These are phyloP conservation scores for Metridium senile DNA, from an alignment of 92 coral and sea anemone genomes.

Conservation along the genomic window DNA sequence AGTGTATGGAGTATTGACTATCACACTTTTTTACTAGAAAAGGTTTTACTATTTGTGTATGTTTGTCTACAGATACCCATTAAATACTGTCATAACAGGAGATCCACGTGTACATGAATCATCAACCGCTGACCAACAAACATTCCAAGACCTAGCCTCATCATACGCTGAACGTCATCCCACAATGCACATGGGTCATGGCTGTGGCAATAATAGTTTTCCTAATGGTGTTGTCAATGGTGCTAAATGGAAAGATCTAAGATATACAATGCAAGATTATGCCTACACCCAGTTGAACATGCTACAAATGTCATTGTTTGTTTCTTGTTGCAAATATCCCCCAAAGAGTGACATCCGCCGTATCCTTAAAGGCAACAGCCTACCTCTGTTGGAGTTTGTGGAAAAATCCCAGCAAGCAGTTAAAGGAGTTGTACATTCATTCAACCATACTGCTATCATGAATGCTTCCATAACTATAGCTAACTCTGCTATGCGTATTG, in stretches of 20 bases:
- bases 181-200: constrained; percentile 82
- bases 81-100: constrained; percentile 50
- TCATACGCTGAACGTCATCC: constrained; percentile 77
- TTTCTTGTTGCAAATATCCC: constrained; percentile 92
- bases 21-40: too few species aligned
- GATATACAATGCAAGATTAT: constrained; percentile 92
- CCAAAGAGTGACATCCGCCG: constrained; percentile 42
- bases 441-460: constrained; percentile 58
- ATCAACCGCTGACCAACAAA: constrained; percentile 69
- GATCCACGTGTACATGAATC: constrained; percentile 54
- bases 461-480: constrained; percentile 59
- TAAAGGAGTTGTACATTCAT: constrained; percentile 65
- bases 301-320: constrained; percentile 77
- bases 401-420: constrained; percentile 80
- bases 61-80: constrained; percentile 67
- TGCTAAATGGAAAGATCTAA: constrained; percentile 71
- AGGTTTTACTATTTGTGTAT: background rate
- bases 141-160: constrained; percentile 77
- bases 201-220: constrained; percentile 75
- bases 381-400: constrained; percentile 72
- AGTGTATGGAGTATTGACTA: too few species aligned
- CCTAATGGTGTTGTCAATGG: constrained; percentile 76
- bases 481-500: constrained; percentile 46
- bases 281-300: constrained; percentile 66
- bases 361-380: constrained; percentile 69